These are phyloP conservation scores for Scopus umbretta DNA, from an alignment of 2,113 vertebrate species.

Conservation along the genomic window DNA sequence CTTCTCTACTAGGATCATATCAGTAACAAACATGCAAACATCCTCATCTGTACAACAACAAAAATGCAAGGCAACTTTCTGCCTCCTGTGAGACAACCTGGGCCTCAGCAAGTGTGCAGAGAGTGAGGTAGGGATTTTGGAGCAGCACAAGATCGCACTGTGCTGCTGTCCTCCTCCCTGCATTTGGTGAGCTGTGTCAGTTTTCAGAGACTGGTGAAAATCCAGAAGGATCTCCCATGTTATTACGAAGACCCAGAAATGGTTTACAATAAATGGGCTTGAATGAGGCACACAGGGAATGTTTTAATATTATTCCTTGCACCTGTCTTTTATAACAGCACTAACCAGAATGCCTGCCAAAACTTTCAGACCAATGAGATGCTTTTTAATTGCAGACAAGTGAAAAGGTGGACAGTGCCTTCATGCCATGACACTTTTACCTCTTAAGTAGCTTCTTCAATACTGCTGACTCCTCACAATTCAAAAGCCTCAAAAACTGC, in stretches of 20 bases:
- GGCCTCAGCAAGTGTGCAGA: neutral
- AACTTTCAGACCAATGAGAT: neutral
- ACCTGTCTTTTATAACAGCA: neutral
- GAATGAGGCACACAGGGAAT: neutral
- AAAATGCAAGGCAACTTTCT: neutral
- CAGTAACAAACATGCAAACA: neutral
- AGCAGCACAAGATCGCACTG: fast-evolving
- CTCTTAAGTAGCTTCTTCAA: neutral
- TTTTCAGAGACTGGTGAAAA: neutral
- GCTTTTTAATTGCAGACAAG: neutral
- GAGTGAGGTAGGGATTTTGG: neutral
- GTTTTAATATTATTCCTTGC: neutral
- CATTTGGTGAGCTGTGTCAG: neutral
- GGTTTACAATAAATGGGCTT: neutral
- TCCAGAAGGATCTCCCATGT: neutral
- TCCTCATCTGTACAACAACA: neutral
- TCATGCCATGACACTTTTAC: neutral
- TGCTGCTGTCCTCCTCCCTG: neutral
- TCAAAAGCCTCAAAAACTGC: neutral
- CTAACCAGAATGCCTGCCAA: neutral
- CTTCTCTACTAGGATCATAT: neutral
- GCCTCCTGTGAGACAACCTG: neutral
- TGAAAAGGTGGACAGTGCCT: neutral
- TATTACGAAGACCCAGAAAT: neutral
- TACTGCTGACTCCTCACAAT: neutral